Conservation (phyloP, 1,140 invertebrate genomes). For the Bombus picipes region DNA sequence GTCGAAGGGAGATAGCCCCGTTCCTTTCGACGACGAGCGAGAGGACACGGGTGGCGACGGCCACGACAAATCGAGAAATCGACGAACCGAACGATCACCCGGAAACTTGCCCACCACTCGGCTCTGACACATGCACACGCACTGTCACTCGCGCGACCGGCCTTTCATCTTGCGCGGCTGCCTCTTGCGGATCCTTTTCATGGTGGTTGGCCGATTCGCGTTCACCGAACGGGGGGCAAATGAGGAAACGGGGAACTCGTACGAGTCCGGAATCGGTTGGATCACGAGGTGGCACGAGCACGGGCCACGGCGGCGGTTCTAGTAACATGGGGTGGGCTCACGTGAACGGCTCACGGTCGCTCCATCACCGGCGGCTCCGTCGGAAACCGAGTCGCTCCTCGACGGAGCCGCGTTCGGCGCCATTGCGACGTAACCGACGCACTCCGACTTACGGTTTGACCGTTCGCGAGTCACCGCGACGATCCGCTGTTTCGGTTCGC, state of each 20-base stretch:
- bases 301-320: background rate
- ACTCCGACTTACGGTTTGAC: background rate
- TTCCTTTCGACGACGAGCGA: background rate
- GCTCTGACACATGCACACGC: background rate
- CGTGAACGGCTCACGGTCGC: conserved; percentile 12
- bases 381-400: conserved; percentile 22
- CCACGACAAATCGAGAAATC: background rate
- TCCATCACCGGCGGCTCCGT: conserved; percentile 13
- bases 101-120: conserved; percentile 1
- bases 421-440: conserved; percentile 41
- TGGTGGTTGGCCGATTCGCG: conserved; percentile 48
- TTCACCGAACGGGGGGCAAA: conserved; percentile 13
- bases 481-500: background rate
- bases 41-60: background rate
- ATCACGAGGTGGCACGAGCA: conserved; percentile 2
- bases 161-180: conserved; percentile 67
- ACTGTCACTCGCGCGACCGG: conserved; percentile 69
- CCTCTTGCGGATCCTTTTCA: conserved; percentile 74
- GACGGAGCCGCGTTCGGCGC: conserved; percentile 51
- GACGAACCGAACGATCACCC: background rate
- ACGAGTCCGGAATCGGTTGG: background rate
- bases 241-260: conserved; percentile 17
- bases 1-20: background rate
- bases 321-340: conserved; percentile 35
- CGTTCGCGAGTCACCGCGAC: background rate